A percentile compares a stretch with the other conserved stretches of the same genome.
Evolutionary conservation across 2,888 invertebrate species (phyloP).

Genomic region (Dasypolia templi): DNA sequence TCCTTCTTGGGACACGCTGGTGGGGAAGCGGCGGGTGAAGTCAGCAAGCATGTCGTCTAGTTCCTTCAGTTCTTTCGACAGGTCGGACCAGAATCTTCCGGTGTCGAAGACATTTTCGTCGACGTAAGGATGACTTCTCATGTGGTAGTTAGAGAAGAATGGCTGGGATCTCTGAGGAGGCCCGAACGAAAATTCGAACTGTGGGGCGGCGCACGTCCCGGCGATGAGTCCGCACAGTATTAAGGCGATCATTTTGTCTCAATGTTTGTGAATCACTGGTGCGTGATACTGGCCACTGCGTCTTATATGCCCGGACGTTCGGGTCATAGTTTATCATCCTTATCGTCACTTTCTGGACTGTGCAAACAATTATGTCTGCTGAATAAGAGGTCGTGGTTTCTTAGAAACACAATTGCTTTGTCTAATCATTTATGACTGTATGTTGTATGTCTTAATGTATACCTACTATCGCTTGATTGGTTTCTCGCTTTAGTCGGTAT

Average conservation of each 20-base stretch:
- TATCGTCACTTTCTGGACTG: constrained; percentile 75
- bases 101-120: constrained; percentile 78
- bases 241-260: constrained; percentile 73
- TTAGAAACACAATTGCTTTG: constrained; percentile 31
- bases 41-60: constrained; percentile 76
- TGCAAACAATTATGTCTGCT: constrained; percentile 60
- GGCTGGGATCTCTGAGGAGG: constrained; percentile 17
- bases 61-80: constrained; percentile 74
- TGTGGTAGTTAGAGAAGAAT: constrained; percentile 48
- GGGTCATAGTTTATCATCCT: constrained; percentile 78
- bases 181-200: constrained; percentile 48
- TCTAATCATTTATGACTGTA: constrained; percentile 18
- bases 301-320: constrained; percentile 69
- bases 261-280: constrained; percentile 53
- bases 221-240: constrained; percentile 74
- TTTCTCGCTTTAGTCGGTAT: background rate
- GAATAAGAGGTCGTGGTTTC: constrained; percentile 55
- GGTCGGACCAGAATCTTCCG: constrained; percentile 76
- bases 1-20: constrained; percentile 65
- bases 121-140: constrained; percentile 62
- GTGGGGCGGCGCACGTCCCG: constrained; percentile 78
- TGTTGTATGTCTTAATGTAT: background rate
- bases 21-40: constrained; percentile 76
- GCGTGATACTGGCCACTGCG: constrained; percentile 26
- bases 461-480: constrained; percentile 29